Evolutionary conservation across 2,113 vertebrate species (phyloP).

Genomic region (Chionis minor): DNA sequence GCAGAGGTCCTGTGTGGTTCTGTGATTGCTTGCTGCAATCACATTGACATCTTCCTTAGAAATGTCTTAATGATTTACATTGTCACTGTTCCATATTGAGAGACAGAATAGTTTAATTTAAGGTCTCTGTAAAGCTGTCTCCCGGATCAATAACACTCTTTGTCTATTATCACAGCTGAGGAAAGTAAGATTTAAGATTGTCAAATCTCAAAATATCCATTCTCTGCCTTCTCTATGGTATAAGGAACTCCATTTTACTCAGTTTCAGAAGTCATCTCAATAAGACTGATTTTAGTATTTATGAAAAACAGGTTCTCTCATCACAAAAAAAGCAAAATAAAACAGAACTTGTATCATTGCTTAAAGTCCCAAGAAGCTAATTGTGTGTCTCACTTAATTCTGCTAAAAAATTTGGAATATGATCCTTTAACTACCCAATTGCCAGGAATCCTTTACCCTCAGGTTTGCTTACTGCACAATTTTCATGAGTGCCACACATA

Average conservation of each 20-base stretch:
- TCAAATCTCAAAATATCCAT: background rate
- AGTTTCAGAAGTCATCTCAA: background rate
- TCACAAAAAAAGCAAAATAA: background rate
- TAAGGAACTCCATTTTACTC: background rate
- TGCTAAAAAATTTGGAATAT: background rate
- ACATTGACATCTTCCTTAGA: background rate
- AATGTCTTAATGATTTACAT: accelerated
- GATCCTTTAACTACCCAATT: background rate
- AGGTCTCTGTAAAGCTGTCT: background rate
- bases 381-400: background rate
- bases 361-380: background rate
- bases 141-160: background rate
- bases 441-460: background rate
- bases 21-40: background rate
- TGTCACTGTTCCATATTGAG: background rate
- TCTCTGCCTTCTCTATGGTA: accelerated
- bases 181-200: background rate
- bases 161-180: background rate
- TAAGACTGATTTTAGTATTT: background rate
- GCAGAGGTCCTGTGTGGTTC: background rate
- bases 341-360: background rate
- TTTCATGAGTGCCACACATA: accelerated
- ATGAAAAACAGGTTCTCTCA: background rate
- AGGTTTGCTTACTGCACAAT: background rate
- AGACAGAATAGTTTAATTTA: background rate